These are phyloP conservation scores for Drosophila ogumai DNA, from an alignment of 1,140 invertebrate genomes.

Conservation along the genomic window DNA sequence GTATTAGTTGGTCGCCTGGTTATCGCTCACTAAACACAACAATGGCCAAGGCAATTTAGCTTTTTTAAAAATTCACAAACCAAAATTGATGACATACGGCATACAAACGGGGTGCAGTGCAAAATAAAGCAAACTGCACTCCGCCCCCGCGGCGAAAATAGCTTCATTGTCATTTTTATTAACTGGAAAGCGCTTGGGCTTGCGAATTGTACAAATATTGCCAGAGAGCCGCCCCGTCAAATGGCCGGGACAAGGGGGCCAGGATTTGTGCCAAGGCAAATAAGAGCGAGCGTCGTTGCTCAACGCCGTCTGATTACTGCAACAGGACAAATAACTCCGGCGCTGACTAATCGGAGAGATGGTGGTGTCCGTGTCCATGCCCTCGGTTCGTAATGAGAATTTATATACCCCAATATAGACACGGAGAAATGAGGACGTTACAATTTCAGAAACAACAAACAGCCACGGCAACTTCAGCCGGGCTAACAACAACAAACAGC, in stretches of 20 bases:
- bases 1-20: conserved; percentile 60
- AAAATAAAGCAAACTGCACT: conserved; percentile 27
- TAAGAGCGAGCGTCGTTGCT: conserved; percentile 39
- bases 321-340: conserved; percentile 62
- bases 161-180: conserved; percentile 81
- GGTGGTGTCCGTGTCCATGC: conserved; percentile 37
- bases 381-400: conserved; percentile 61
- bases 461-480: conserved; percentile 42
- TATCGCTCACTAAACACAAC: conserved; percentile 80
- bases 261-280: conserved; percentile 77
- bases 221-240: conserved; percentile 42
- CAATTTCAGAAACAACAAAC: conserved; percentile 70
- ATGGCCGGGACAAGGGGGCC: conserved; percentile 38
- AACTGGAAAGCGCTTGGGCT: conserved; percentile 65
- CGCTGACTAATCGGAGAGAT: conserved; percentile 64
- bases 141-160: conserved; percentile 35
- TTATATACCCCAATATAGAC: conserved; percentile 49
- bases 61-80: conserved; percentile 79
- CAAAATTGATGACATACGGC: conserved; percentile 71
- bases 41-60: conserved; percentile 77
- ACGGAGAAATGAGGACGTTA: conserved; percentile 29
- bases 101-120: neutral
- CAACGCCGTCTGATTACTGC: conserved; percentile 70
- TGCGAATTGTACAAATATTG: conserved; percentile 82
- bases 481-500: conserved; percentile 58